These are phyloP conservation scores for Oryzias celebensis DNA, from an alignment of 2,113 vertebrate genomes.

Conservation along the genomic window DNA sequence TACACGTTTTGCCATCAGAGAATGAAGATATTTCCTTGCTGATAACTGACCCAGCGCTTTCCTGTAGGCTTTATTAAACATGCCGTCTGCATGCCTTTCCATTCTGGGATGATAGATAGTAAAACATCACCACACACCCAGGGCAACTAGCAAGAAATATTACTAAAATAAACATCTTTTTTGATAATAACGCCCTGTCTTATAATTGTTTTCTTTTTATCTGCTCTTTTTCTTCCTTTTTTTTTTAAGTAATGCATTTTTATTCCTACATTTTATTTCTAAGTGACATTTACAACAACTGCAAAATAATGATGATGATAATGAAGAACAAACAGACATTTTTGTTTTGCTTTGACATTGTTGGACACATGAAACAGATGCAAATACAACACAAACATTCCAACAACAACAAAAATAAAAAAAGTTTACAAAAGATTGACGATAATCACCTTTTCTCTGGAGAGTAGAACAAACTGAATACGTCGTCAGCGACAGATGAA, in stretches of 20 bases:
- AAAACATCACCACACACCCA: conserved; percentile 66
- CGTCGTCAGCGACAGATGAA: conserved; percentile 79
- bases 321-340: no score
- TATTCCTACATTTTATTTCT: background rate
- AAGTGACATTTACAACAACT: background rate
- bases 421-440: background rate
- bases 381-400: conserved; percentile 40
- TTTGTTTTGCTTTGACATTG: conserved; percentile 8
- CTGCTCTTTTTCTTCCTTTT: background rate
- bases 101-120: conserved; percentile 78
- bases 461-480: conserved; percentile 83
- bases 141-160: conserved; percentile 51
- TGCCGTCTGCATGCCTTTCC: conserved; percentile 88
- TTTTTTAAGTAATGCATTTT: background rate
- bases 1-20: conserved; percentile 88
- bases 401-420: background rate
- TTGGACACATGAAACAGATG: conserved; percentile 45
- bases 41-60: conserved; percentile 90
- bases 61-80: conserved; percentile 95
- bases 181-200: no score
- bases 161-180: no score
- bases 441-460: conserved; percentile 85
- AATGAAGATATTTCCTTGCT: conserved; percentile 91
- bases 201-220: no score
- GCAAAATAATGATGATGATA: no score